Evolutionary conservation across 2,888 invertebrate species (phyloP), one percentile per base, ranked within the genome.

Genomic region (Rotaria socialis): DNA sequence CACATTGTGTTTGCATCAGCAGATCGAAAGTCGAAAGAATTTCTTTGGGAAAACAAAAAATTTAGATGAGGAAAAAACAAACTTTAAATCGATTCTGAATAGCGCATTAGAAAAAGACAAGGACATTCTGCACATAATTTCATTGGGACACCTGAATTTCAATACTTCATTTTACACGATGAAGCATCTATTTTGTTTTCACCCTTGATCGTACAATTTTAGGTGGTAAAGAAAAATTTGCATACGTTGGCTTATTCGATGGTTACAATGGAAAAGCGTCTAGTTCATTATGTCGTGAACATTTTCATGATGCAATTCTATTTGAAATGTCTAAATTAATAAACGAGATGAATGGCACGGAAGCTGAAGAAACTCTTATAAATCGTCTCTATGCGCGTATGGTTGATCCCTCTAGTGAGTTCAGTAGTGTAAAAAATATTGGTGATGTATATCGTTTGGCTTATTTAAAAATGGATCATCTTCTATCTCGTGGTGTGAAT

Each of bases 261-360:
- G 86, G 86, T 50, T 86, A 86, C 74, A 84, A 86, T 86, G 86
- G 86, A 19, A 67, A 84, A 35, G 55, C 52, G 11, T 56, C 86
- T 27, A 86, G 86, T 84, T 41, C 50, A n/a, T 67, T 84, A 50
- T 86, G 86, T 75, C 52, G 47, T 47, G 55, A 50, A 35, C 80
- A 86, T 84, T n/a, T 86, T 8, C 86, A 86, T 86, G 55, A 85
- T 52, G 86, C 85, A 7, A 56, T 86, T 75, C 35, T 86, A 3
- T 19, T 75, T 16, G 84, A 55, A 80, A 41, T 86, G 22, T 85
- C 85, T 3, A 84, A 84, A 11, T 67, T 86, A n/a, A 67, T 58
- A 47, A 74, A 67, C 47, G 84, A 84, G 84, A 1, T 84, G 24
- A 67, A 84, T 52, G 52, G 67, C 52, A n/a, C 50, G 1, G 50